These are phyloP conservation scores for Propithecus coquereli DNA, from an alignment of 2,113 vertebrate genomes.

Conservation along the genomic window DNA sequence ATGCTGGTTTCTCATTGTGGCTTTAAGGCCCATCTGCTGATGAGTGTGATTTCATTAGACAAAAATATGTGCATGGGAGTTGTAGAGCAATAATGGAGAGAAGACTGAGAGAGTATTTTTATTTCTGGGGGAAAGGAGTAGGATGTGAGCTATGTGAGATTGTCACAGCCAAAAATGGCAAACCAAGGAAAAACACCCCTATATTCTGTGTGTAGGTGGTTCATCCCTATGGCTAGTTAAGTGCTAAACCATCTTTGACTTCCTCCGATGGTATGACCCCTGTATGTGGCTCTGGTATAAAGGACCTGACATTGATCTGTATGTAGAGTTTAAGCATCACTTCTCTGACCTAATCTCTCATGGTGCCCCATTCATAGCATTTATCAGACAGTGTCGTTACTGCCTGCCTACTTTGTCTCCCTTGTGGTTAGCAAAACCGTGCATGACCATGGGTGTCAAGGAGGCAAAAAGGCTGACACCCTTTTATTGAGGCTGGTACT, in stretches of 20 bases:
- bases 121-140: not conserved
- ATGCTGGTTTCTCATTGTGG: conserved; percentile 25
- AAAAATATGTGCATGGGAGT: not conserved
- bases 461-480: not conserved
- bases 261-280: rapidly evolving
- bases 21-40: conserved; percentile 34
- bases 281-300: not conserved
- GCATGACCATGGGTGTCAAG: not conserved
- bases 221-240: too few species aligned
- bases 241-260: not conserved
- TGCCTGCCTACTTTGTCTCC: not conserved
- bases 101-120: not conserved
- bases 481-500: not conserved
- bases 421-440: not conserved
- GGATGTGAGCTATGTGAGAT: not conserved
- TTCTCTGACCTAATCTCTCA: not conserved
- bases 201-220: not conserved
- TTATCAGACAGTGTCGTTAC: not conserved
- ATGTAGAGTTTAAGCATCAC: not conserved
- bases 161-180: not conserved
- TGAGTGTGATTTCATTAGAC: conserved; percentile 5
- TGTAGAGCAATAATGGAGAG: not conserved
- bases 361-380: not conserved
- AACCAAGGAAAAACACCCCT: not conserved
- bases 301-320: not conserved